phyloP scores from a whole-genome alignment of 2,888 invertebrate species.

The Philhelius pedissequus region DNA sequence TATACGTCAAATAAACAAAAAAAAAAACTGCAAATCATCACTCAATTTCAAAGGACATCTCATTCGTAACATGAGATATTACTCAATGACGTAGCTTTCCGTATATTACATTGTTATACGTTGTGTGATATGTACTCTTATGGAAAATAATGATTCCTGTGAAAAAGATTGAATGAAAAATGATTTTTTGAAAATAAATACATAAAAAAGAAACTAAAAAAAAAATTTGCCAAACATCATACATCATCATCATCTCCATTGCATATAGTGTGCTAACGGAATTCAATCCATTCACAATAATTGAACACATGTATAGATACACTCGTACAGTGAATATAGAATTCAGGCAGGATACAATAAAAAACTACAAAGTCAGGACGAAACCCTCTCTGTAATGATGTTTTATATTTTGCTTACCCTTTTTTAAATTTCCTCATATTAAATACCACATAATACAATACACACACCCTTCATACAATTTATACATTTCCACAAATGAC shows the following conservation, averaged over 20 bases:
- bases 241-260: slow-evolving; percentile 62
- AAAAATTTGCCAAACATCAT: slow-evolving; percentile 58
- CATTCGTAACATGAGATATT: slow-evolving; percentile 30
- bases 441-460: not conserved
- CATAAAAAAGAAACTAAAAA: not conserved
- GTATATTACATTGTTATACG: slow-evolving; percentile 24
- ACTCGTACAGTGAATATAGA: slow-evolving; percentile 25
- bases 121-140: not conserved
- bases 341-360: slow-evolving; percentile 47
- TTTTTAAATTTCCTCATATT: not conserved
- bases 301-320: slow-evolving; percentile 40
- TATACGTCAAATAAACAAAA: not conserved
- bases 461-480: slow-evolving; percentile 45
- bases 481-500: slow-evolving; percentile 54
- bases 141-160: not conserved
- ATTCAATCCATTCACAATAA: slow-evolving; percentile 59
- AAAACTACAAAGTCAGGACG: not conserved
- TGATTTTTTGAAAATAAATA: slow-evolving; percentile 14
- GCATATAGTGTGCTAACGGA: not conserved
- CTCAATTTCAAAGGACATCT: slow-evolving; percentile 15
- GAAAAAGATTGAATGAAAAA: slow-evolving; percentile 46
- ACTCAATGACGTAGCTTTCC: slow-evolving; percentile 46
- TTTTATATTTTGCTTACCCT: slow-evolving; percentile 28
- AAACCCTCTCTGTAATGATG: slow-evolving; percentile 57
- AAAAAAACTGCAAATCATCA: slow-evolving; percentile 45